Conservation (phyloP, 2,113 vertebrate genomes). For the Callipepla californica region DNA sequence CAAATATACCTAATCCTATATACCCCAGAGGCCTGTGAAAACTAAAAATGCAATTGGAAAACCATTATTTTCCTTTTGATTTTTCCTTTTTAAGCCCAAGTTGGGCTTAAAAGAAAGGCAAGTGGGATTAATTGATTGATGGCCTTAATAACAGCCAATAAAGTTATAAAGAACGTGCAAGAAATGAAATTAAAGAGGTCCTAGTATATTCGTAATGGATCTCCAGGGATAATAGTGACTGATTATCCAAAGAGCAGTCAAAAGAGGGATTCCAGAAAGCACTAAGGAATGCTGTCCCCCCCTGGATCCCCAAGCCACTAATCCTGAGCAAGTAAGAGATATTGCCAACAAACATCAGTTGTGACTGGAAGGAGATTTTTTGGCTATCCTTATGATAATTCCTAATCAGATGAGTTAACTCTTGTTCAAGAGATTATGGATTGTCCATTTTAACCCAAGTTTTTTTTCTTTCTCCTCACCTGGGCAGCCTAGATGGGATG, state of each 20-base stretch:
- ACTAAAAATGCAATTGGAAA: not conserved
- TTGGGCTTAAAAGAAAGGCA: not conserved
- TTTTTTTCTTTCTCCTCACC: not conserved
- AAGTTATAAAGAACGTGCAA: not conserved
- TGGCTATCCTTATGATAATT: not conserved
- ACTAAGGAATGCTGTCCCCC: not conserved
- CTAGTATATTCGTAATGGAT: not conserved
- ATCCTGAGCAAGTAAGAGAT: not conserved
- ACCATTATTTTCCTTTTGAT: not conserved
- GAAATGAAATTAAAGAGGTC: not conserved
- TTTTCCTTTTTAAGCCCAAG: not conserved
- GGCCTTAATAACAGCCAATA: not conserved
- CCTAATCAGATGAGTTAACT: not conserved
- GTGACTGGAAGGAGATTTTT: not conserved
- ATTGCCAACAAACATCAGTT: not conserved
- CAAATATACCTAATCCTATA: not conserved
- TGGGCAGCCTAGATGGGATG: not conserved
- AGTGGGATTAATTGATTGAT: not conserved
- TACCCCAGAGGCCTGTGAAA: not conserved
- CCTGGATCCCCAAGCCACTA: not conserved
- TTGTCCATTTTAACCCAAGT: not conserved
- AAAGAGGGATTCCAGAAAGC: not conserved
- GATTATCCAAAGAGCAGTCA: not conserved
- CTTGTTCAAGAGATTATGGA: not conserved
- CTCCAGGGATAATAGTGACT: not conserved